Base-by-base conservation (phyloP, 2,888 invertebrate species). In the Pantelozetes paolii region DNA sequence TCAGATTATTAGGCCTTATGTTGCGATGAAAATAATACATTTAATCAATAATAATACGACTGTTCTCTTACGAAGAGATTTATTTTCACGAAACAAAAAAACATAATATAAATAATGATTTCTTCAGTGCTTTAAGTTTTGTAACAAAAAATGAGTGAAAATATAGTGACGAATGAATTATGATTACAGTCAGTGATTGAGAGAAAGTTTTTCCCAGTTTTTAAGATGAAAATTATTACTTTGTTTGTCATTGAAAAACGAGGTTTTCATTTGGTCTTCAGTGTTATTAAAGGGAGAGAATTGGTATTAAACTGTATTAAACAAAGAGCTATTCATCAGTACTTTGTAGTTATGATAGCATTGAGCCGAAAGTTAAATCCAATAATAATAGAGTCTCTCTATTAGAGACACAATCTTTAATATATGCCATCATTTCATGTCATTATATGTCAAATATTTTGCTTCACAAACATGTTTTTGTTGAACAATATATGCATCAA, bases 161-260 rank as follows among this genome's bases (percentile, higher is more conserved):
- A n/a, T 36, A 6, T 15, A 30, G 64, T n/a, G 15, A n/a, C 2
- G 8, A 36, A 64, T 64, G 36, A 64, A 64, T 64, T 64, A 64
- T 64, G 30, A 64, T 64, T 64, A 64, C 15, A 64, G 64, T 64
- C 15, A 64, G 36, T n/a, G 20, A 36, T 59, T 20, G 54, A 30
- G 15, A 20, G 5, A 48, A 48, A 57, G 13, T 20, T 57, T 26
- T 26, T 9, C 23, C 57, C 20, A 20, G 13, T 64, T 64, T 64
- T 64, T 64, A 18, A 32, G 64, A 64, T 64, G 36, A 64, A 64
- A 64, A 64, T 64, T 64, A 64, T 64, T 36, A 64, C 36, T 36
- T 64, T 64, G 36, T 64, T 1, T 64, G 64, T 64, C 64, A 64
- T 6, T 64, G 64, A 64, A 64, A 64, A 64, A 64, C 64, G 64